Evolutionary conservation across 2,113 vertebrate genomes (phyloP).

Genomic region (Drymodes brunneopygia): DNA sequence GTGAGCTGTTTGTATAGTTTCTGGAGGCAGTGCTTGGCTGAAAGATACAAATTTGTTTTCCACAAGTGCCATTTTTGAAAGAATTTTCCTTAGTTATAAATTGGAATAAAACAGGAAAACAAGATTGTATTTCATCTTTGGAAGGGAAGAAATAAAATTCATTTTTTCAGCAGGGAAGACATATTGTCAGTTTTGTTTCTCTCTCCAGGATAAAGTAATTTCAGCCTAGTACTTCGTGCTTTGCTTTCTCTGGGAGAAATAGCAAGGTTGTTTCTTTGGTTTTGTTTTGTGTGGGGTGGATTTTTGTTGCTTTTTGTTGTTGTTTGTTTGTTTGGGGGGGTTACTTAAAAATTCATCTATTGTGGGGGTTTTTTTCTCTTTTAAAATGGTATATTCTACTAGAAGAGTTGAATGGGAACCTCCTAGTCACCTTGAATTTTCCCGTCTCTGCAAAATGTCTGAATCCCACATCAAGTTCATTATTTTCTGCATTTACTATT

Average conservation of each 20-base stretch:
- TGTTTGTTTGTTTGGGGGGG: rapidly evolving
- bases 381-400: not conserved
- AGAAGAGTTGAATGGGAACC: not conserved
- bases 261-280: rapidly evolving
- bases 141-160: not conserved
- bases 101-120: not conserved
- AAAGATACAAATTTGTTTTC: not conserved
- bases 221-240: not conserved
- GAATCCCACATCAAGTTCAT: not conserved
- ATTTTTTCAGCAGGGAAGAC: not conserved
- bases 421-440: not conserved
- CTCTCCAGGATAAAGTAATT: not conserved
- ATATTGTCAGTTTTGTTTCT: not conserved
- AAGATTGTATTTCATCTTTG: not conserved
- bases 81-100: not conserved
- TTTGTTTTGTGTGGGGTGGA: not conserved
- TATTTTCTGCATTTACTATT: not conserved
- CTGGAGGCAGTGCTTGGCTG: not conserved
- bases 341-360: not conserved
- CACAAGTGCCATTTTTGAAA: not conserved
- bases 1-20: not conserved
- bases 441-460: not conserved
- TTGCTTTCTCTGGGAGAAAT: not conserved
- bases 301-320: not conserved
- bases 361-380: not conserved